Evolutionary conservation across 2,888 invertebrate genomes (phyloP).

Genomic region (Epicampocera succincta): DNA sequence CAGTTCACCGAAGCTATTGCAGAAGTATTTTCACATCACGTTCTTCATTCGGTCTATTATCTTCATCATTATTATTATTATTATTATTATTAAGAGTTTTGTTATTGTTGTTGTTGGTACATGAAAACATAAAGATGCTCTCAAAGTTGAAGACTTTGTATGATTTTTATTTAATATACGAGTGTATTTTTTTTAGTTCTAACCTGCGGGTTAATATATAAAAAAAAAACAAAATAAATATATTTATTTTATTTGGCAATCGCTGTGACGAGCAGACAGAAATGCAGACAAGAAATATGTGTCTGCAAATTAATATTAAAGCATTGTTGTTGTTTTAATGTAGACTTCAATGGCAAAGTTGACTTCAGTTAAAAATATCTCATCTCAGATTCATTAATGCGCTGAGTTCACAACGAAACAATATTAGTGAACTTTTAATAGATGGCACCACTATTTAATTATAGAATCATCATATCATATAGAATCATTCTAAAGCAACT

Average conservation of each 20-base stretch:
- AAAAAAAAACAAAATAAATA: background rate
- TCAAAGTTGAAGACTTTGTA: conserved; percentile 42
- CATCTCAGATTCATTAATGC: too few relatives aligned
- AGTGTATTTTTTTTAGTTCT: background rate
- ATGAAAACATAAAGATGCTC: conserved; percentile 3
- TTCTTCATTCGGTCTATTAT: conserved; percentile 45
- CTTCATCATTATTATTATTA: conserved; percentile 44
- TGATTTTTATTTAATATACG: too few relatives aligned
- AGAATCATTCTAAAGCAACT: too few relatives aligned
- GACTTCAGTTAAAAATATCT: too few relatives aligned
- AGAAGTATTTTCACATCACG: conserved; percentile 15
- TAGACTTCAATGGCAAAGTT: too few relatives aligned
- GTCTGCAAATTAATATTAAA: too few relatives aligned
- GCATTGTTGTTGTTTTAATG: too few relatives aligned
- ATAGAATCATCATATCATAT: too few relatives aligned
- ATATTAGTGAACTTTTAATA: too few relatives aligned
- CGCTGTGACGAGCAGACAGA: background rate
- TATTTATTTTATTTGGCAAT: background rate
- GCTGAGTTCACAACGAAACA: too few relatives aligned
- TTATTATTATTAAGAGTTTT: conserved; percentile 20
- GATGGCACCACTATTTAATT: too few relatives aligned
- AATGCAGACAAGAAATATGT: too few relatives aligned
- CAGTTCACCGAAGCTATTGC: conserved; percentile 31
- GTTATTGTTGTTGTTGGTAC: conserved; percentile 20
- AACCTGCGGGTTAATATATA: conserved; percentile 42